Evolutionary conservation across 64 coral and sea anemone genomes (phyloP), one percentile per base, ranked within the genome.

Genomic region (Stylophora pistillata): DNA sequence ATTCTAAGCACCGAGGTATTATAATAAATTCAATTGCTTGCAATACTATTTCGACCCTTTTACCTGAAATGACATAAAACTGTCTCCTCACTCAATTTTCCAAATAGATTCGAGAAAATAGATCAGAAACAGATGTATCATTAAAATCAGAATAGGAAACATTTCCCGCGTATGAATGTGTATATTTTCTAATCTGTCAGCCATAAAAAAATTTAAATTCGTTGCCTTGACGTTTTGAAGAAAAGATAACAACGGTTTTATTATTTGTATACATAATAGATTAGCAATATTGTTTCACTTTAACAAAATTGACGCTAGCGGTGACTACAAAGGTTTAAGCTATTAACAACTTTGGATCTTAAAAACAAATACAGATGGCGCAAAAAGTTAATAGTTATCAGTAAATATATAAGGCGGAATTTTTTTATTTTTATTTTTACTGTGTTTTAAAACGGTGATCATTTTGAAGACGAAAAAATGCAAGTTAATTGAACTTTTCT

Each of bases 281-380:
- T 63, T 34, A 47, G 60, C 32, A 82, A 82, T 63, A 80, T 60
- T 80, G 28, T n/a, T 81, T 58, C 15, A 2, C 25, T 59, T 81
- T 58, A 21, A 41, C 37, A 66, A 52, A 82, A 82, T 82, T 82
- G 12, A 82, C 30, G 60, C 47, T 9, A 25, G 58, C 79, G 79
- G 79, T 66, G 14, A 7, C 18, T 15, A 23, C 58, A 64, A 82
- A 82, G 60, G 79, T 76, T 53, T n/a, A 26, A 68, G 64, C 20
- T 68, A 7, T 68, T 68, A 68, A 68, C 64, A 68, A 68, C 64
- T 68, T 25, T 68, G 64, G 9, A 68, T 68, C 12, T 3, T 4
- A 25, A n/a, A 68, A 10, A 68, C 12, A 66, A 25, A 47, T 47
- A 47, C 37, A 28, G 66, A 10, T 76, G 41, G 37, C 73, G 18